These are phyloP conservation scores for Trachemys scripta DNA, from an alignment of 2,113 vertebrate species.

Conservation along the genomic window DNA sequence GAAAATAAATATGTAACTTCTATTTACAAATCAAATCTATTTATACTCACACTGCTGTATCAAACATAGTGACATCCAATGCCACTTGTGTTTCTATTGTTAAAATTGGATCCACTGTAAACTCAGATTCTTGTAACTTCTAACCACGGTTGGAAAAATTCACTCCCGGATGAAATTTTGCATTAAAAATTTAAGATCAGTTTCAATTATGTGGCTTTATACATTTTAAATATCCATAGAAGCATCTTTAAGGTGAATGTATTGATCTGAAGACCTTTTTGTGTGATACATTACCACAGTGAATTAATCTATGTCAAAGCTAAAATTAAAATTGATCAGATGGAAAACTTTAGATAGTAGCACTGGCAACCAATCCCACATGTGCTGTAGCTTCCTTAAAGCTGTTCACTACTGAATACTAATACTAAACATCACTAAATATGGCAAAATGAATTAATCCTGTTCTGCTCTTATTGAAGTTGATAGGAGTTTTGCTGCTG, in stretches of 20 bases:
- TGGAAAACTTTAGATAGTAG: not conserved
- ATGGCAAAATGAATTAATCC: not conserved
- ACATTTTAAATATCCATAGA: not conserved
- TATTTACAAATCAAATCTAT: conserved; percentile 23
- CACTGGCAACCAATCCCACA: not conserved
- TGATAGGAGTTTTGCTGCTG: not conserved
- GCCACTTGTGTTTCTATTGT: not conserved
- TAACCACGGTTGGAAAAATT: conserved; percentile 1
- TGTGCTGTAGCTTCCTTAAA: not conserved
- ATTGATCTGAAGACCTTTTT: not conserved
- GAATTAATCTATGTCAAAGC: not conserved
- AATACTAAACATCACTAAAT: not conserved
- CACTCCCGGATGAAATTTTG: not conserved
- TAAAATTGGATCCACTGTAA: conserved; percentile 10
- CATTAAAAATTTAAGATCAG: rapidly evolving
- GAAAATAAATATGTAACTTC: conserved; percentile 31
- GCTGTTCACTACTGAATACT: not conserved
- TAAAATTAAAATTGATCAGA: not conserved
- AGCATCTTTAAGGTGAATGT: not conserved
- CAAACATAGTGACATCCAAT: not conserved
- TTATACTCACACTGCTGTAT: not conserved
- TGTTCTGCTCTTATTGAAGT: not conserved
- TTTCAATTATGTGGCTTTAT: not conserved
- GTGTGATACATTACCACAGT: not conserved
- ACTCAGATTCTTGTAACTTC: not conserved